A percentile compares a stretch with the other conserved stretches of the same genome.
Evolutionary conservation across 2,113 vertebrate genomes (phyloP).

Genomic region (Neomonachus schauinslandi): DNA sequence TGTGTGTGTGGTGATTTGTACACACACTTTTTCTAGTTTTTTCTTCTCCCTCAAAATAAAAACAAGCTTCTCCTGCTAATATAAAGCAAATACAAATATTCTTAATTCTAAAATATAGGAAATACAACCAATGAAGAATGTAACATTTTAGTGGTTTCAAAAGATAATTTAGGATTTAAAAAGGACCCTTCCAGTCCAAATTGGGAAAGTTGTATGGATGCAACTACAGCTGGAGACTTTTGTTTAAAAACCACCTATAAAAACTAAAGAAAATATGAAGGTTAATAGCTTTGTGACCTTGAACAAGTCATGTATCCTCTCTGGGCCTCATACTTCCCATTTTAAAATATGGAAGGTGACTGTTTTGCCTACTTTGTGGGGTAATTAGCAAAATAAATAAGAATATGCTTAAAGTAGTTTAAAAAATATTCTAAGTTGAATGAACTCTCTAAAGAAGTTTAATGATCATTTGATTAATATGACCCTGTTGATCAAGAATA

Average conservation of each 20-base stretch:
- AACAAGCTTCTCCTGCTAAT: neutral
- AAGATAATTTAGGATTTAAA: slow-evolving; percentile 14
- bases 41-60: neutral
- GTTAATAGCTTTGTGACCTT: neutral
- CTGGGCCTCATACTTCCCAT: neutral
- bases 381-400: neutral
- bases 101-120: neutral
- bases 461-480: neutral
- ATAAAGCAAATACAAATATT: slow-evolving; percentile 13
- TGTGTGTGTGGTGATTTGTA: neutral
- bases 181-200: neutral
- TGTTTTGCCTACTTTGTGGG: neutral
- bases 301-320: neutral
- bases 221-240: neutral
- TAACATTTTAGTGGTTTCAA: slow-evolving; percentile 29
- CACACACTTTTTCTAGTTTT: neutral
- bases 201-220: neutral
- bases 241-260: neutral
- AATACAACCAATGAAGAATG: neutral
- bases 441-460: neutral
- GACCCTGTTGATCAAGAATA: neutral
- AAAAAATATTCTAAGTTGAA: neutral
- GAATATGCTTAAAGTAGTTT: neutral
- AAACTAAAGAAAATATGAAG: neutral
- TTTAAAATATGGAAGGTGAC: neutral